phyloP scores from a whole-genome alignment of 2,113 vertebrate species.

The Fulmarus glacialis region DNA sequence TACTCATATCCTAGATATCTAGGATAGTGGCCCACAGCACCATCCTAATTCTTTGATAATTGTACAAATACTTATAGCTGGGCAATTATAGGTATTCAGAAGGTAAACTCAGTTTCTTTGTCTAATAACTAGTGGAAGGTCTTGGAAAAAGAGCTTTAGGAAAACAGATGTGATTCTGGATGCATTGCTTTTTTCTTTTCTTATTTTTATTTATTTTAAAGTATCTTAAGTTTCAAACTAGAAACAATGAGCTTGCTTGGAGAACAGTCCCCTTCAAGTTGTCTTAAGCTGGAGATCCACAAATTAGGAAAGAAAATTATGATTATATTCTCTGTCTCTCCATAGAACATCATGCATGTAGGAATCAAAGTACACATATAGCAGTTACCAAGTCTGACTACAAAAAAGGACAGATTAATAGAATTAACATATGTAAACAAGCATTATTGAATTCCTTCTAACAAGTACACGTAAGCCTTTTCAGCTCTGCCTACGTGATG shows the following conservation, averaged over 20 bases:
- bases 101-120: not conserved
- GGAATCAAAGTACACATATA: not conserved
- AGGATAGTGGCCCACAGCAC: not conserved
- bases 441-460: not conserved
- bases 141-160: not conserved
- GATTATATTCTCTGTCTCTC: not conserved
- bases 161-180: not conserved
- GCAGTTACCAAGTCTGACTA: not conserved
- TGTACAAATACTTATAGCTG: not conserved
- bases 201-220: not conserved
- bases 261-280: not conserved
- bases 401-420: not conserved
- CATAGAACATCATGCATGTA: not conserved
- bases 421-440: not conserved
- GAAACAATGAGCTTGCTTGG: not conserved
- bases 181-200: not conserved
- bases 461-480: not conserved
- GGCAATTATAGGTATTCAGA: not conserved
- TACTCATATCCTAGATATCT: not conserved
- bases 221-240: not conserved
- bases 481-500: not conserved
- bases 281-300: not conserved
- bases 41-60: not conserved
- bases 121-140: not conserved
- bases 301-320: not conserved